Percentiles rank a stretch among this genome's conserved stretches.
phyloP scores from a whole-genome alignment of 2,888 invertebrate species.

The Belgica antarctica region DNA sequence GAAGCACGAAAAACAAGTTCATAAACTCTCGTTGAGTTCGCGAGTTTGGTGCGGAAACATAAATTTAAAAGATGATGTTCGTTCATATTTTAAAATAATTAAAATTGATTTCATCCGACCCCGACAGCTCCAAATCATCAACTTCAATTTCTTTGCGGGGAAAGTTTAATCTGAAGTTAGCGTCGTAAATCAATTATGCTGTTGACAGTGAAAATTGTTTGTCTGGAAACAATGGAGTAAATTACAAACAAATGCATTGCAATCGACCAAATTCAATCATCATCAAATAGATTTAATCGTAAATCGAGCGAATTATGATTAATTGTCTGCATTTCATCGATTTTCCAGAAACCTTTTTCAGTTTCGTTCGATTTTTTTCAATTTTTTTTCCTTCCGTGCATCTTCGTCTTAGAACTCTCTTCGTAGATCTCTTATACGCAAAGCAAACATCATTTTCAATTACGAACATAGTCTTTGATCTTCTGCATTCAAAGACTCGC shows the following conservation, averaged over 20 bases:
- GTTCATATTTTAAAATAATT: slow-evolving; percentile 33
- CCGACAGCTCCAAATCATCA: not conserved
- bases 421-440: no score
- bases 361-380: no score
- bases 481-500: not conserved
- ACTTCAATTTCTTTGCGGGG: slow-evolving; percentile 21
- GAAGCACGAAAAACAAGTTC: slow-evolving; percentile 14
- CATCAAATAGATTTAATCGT: no score
- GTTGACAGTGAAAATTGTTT: slow-evolving; percentile 5
- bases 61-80: not conserved
- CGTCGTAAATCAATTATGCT: slow-evolving; percentile 41
- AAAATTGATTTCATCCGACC: slow-evolving; percentile 31
- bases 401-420: no score
- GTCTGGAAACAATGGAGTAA: no score
- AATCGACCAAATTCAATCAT: no score
- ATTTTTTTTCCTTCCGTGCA: no score
- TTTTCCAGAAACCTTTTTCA: no score
- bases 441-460: not conserved
- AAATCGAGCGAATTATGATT: no score
- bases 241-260: no score
- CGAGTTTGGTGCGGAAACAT: not conserved
- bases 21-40: not conserved
- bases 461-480: not conserved
- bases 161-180: slow-evolving; percentile 34
- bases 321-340: no score